phyloP scores from a whole-genome alignment of 2,113 vertebrate species.

The Lamprologus speciosus region DNA sequence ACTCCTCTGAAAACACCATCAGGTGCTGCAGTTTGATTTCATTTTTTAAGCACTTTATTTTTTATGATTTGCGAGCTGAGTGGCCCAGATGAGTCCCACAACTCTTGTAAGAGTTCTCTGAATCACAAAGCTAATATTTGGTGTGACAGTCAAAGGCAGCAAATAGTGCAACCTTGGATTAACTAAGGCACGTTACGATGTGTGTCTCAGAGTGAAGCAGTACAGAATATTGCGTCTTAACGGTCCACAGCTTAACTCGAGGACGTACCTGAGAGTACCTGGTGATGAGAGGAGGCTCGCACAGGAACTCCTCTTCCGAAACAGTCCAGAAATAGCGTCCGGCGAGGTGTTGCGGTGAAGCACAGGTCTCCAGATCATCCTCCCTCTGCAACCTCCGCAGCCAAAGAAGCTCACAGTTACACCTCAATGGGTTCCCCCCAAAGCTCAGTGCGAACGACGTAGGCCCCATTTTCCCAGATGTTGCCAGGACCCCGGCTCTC shows the following conservation, averaged over 20 bases:
- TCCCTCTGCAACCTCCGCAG: slow-evolving; percentile 85
- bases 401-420: slow-evolving; percentile 98
- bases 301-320: slow-evolving; percentile 96
- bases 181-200: neutral
- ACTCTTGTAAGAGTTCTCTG: neutral
- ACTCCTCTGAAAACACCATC: neutral
- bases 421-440: slow-evolving; percentile 93
- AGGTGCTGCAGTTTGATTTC: neutral
- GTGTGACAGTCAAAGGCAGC: slow-evolving; percentile 2
- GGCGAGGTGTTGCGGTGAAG: slow-evolving; percentile 85
- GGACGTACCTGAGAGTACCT: slow-evolving; percentile 79
- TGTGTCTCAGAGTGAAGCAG: neutral
- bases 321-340: slow-evolving; percentile 98
- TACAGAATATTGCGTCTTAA: neutral
- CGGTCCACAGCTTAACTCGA: neutral
- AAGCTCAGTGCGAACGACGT: slow-evolving; percentile 89
- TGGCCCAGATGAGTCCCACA: neutral
- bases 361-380: slow-evolving; percentile 95
- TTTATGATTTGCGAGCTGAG: neutral
- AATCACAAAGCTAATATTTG: slow-evolving; percentile 28
- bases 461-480: slow-evolving; percentile 88
- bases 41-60: slow-evolving; percentile 4
- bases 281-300: slow-evolving; percentile 95
- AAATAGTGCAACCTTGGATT: slow-evolving; percentile 8
- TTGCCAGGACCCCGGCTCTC: slow-evolving; percentile 89